Evolutionary conservation across 2,888 invertebrate genomes (phyloP), one percentile per base, ranked within the genome.

Genomic region (Beris chalybata): DNA sequence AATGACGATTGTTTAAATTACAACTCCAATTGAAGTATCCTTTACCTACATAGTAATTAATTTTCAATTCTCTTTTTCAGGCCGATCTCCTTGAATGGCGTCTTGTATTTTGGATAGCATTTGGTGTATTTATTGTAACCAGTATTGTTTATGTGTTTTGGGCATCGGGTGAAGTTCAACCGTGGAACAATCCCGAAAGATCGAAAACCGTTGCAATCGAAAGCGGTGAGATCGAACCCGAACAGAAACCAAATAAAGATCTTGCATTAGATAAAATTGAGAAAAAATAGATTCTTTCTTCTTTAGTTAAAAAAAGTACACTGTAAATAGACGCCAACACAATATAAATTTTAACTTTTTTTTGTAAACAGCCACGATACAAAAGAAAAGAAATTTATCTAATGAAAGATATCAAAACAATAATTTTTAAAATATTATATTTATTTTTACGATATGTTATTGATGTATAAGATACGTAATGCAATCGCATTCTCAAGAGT

Each of bases 71-170:
- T 56, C 3, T n/a, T 71, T 82, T 83, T 57, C 78, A 87, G 87
- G 84, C 87, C 55, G 83, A 85, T 0, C 73, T 89, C 6, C 77
- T 78, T 22, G 86, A 92, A 81, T 93, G 93, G 93, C 83, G 89
- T 29, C 74, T 84, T 0, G 92, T 93, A 0, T 93, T 93, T 77
- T 92, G 92, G 90, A 87, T 93, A 44, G 87, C 91, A 50, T 83
- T 91, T 6, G 87, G 75, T 0, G 85, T 92, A 4, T 85, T 92
- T 68, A 78, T 86, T 0, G 68, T 85, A 1, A 89, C 91, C 2
- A 90, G 90, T 74, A 47, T 88, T 0, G 74, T 91, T 7, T 93
- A 89, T 77, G 73, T 88, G 3, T 61, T 89, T 4, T 90, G 86
- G 76, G 91, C 89, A 0, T 87, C 89, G 70, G 92, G 89, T 0